These are phyloP conservation scores for Syngnathus rostellatus DNA, from an alignment of 2,797 vertebrate species.

Conservation along the genomic window DNA sequence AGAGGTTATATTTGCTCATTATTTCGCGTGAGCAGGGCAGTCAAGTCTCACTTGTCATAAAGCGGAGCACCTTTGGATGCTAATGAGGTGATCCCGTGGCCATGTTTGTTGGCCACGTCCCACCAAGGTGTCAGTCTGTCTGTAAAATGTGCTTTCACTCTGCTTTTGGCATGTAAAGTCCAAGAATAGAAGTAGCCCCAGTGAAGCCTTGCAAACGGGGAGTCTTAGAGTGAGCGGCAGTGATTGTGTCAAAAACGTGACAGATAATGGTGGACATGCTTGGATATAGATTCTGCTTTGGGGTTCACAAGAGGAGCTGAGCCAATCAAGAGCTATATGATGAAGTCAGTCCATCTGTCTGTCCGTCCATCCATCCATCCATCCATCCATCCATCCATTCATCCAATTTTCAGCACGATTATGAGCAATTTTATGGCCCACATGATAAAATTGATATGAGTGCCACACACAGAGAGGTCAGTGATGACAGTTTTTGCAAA, in stretches of 20 bases:
- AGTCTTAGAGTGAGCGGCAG: slow-evolving; percentile 16
- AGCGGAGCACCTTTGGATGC: slow-evolving; percentile 51
- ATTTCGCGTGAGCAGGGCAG: slow-evolving; percentile 44
- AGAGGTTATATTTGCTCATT: slow-evolving; percentile 62
- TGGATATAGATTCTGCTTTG: slow-evolving; percentile 10
- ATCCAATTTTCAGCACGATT: too few species aligned
- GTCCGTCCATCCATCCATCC: not conserved
- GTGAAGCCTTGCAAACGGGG: slow-evolving; percentile 23
- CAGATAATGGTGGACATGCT: slow-evolving; percentile 29
- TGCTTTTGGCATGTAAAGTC: slow-evolving; percentile 26
- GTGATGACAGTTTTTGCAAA: not conserved
- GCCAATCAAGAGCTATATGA: not conserved
- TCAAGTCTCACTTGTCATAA: slow-evolving; percentile 51
- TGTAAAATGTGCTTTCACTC: slow-evolving; percentile 35
- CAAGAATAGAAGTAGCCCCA: slow-evolving; percentile 50
- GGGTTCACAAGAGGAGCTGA: not conserved
- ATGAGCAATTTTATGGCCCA: not conserved
- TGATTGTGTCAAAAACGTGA: slow-evolving; percentile 24
- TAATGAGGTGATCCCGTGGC: slow-evolving; percentile 61
- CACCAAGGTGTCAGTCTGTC: slow-evolving; percentile 42
- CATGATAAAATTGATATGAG: not conserved
- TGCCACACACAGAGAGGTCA: not conserved
- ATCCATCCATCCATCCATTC: not conserved
- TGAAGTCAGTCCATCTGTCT: not conserved
- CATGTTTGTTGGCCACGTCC: slow-evolving; percentile 45